phyloP scores from a whole-genome alignment of 2,797 vertebrate genomes.

The Numenius phaeopus region DNA sequence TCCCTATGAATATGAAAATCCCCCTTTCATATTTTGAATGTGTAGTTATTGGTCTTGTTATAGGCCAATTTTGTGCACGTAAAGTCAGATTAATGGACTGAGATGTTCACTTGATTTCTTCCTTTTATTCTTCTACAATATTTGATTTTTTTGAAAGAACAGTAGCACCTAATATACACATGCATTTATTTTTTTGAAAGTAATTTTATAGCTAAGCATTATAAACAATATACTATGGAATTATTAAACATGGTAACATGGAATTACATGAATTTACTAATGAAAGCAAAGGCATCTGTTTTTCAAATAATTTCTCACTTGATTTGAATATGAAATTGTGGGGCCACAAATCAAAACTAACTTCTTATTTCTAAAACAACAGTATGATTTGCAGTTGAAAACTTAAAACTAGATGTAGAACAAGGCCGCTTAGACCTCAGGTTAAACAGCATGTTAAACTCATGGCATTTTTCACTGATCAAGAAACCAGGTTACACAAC shows the following conservation, averaged over 20 bases:
- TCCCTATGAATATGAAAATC: neutral
- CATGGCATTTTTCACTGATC: slow-evolving; percentile 16
- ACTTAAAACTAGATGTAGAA: neutral
- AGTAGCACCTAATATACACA: accelerated
- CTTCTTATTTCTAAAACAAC: neutral
- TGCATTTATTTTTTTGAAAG: neutral
- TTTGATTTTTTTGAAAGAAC: neutral
- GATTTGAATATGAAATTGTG: neutral
- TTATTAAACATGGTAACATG: neutral
- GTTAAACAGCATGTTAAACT: neutral
- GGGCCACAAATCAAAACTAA: neutral
- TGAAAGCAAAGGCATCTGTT: neutral
- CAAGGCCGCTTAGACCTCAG: neutral
- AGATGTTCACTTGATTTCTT: neutral
- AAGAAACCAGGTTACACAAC: slow-evolving; percentile 70
- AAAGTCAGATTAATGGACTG: neutral
- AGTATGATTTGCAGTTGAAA: neutral
- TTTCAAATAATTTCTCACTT: neutral
- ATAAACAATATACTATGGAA: neutral
- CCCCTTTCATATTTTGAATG: neutral
- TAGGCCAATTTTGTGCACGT: neutral
- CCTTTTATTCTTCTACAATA: neutral
- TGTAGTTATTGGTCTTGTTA: neutral
- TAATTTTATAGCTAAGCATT: neutral
- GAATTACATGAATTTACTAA: neutral